These are phyloP conservation scores for Apoderus coryli DNA, from an alignment of 2,888 invertebrate genomes.

Conservation along the genomic window DNA sequence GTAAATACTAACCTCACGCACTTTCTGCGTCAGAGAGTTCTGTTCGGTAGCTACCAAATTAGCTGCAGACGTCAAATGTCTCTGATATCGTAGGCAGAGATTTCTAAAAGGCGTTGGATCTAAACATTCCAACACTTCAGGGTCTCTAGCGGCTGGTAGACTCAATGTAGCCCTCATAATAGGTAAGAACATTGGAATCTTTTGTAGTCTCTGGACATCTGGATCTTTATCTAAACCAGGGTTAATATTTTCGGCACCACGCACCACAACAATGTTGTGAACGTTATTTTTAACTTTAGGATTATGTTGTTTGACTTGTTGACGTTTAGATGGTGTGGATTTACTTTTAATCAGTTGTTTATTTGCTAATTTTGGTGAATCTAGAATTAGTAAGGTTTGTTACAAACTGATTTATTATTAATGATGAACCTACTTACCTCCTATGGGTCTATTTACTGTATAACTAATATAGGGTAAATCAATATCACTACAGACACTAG, in stretches of 20 bases:
- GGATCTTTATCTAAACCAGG: constrained; percentile 57
- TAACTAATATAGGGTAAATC: constrained; percentile 86
- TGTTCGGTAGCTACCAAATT: constrained; percentile 72
- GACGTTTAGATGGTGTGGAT: constrained; percentile 18
- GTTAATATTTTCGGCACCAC: constrained; percentile 44
- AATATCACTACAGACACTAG: constrained; percentile 78
- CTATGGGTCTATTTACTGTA: constrained; percentile 77
- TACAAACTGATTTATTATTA: no score
- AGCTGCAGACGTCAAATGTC: constrained; percentile 70
- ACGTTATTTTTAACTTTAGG: constrained; percentile 40
- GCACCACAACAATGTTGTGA: constrained; percentile 71
- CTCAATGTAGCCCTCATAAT: constrained; percentile 83
- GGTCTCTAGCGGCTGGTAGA: constrained; percentile 70
- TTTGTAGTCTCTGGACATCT: constrained; percentile 52
- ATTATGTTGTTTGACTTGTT: no score
- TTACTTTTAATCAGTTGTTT: constrained; percentile 34
- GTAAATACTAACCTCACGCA: constrained; percentile 51
- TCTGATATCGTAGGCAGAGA: constrained; percentile 68
- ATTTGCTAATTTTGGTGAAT: constrained; percentile 68
- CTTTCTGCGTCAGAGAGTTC: constrained; percentile 51
- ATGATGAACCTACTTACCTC: constrained; percentile 43
- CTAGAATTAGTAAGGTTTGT: no score
- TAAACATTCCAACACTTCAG: constrained; percentile 69
- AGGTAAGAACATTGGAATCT: constrained; percentile 83
- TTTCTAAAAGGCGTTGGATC: constrained; percentile 50